Conservation (phyloP, 2,797 vertebrate genomes). For the Gymnoscopelus microlampas region DNA sequence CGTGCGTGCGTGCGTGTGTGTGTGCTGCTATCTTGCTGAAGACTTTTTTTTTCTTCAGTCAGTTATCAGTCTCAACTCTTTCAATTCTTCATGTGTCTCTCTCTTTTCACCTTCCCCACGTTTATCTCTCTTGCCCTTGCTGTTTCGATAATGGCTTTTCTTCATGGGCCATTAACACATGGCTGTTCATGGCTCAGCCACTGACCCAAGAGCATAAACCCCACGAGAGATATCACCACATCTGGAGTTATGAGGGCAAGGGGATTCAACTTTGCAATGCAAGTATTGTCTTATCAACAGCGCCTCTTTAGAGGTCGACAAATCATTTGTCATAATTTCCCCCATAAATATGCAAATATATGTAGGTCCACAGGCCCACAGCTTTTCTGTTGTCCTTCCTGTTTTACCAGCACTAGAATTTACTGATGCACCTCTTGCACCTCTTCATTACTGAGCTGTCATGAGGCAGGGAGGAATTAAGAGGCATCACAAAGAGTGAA, state of each 20-base stretch:
- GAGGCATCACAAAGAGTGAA: conserved; percentile 28
- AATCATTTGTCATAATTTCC: conserved; percentile 29
- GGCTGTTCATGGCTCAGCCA: conserved; percentile 2
- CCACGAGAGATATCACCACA: conserved; percentile 6
- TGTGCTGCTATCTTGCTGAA: neutral
- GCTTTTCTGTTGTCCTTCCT: conserved; percentile 1
- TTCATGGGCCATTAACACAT: conserved; percentile 47
- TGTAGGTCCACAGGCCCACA: conserved; percentile 34
- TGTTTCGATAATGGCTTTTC: conserved; percentile 56
- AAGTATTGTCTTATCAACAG: conserved; percentile 34
- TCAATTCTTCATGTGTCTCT: conserved; percentile 35
- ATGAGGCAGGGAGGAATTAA: conserved; percentile 41
- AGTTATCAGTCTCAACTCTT: conserved; percentile 26
- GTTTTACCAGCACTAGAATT: neutral
- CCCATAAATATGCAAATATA: conserved; percentile 64
- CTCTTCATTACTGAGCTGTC: conserved; percentile 41
- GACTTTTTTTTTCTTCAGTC: conserved; percentile 3
- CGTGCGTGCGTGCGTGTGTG: conserved; percentile 6
- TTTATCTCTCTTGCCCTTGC: conserved; percentile 20
- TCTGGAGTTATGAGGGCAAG: conserved; percentile 27
- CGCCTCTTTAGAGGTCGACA: conserved; percentile 32
- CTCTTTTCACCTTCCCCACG: conserved; percentile 30
- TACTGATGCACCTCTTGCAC: conserved; percentile 1
- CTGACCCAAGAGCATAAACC: neutral
- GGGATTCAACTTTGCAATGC: conserved; percentile 19